A percentile compares a stretch with the other conserved stretches of the same genome.
These are phyloP conservation scores for Melikaiella ostensackeni DNA, from an alignment of 2,888 invertebrate species.

Conservation along the genomic window DNA sequence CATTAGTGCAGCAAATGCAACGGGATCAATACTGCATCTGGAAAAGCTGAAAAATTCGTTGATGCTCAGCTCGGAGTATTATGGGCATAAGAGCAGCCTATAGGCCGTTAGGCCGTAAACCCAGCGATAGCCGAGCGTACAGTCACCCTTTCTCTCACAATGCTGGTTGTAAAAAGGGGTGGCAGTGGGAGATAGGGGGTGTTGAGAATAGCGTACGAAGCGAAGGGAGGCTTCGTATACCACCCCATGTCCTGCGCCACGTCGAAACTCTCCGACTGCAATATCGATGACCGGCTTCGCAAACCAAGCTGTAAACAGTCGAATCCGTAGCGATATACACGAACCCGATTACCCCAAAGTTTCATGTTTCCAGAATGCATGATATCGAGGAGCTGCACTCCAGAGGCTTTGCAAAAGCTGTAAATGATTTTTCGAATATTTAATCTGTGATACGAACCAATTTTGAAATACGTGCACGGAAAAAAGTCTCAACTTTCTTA, in stretches of 20 bases:
- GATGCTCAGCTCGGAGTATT: background rate
- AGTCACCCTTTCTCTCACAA: constrained; percentile 48
- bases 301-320: constrained; percentile 39
- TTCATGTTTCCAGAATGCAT: constrained; percentile 19
- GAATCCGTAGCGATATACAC: constrained; percentile 3
- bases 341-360: constrained; percentile 17
- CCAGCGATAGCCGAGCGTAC: constrained; percentile 42
- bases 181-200: constrained; percentile 40
- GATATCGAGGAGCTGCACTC: background rate
- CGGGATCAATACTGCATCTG: constrained; percentile 21
- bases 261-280: constrained; percentile 33
- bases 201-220: constrained; percentile 35
- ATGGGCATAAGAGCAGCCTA: constrained; percentile 10
- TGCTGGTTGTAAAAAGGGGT: constrained; percentile 45
- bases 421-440: no score
- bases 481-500: no score
- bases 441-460: no score
- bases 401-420: no score
- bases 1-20: constrained; percentile 4
- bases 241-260: constrained; percentile 42
- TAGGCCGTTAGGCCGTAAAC: constrained; percentile 30
- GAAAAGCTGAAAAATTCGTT: constrained; percentile 22
- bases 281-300: constrained; percentile 32
- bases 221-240: constrained; percentile 48
- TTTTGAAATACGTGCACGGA: no score